Conservation (phyloP, 1,140 invertebrate genomes). For the Nasonia longicornis region DNA sequence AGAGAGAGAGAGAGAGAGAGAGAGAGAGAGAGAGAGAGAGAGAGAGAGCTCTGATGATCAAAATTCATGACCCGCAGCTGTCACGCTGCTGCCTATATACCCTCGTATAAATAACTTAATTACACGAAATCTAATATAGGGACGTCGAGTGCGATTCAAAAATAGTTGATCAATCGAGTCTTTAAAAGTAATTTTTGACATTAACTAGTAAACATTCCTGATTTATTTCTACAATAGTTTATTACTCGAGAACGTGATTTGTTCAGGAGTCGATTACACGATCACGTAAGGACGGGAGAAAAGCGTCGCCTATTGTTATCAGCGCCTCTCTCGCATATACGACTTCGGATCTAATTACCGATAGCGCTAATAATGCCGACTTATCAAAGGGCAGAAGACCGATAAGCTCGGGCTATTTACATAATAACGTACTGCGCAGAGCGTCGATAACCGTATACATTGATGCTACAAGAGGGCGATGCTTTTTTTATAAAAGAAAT, state of each 20-base stretch:
- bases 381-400: background rate
- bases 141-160: slow-evolving; percentile 18
- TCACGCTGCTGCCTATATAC: background rate
- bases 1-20: no score
- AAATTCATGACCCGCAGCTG: slow-evolving; percentile 45
- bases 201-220: background rate
- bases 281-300: background rate
- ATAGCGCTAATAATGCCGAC: slow-evolving; percentile 41
- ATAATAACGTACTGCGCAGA: slow-evolving; percentile 38
- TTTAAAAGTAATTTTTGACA: background rate
- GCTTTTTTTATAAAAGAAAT: background rate
- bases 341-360: slow-evolving; percentile 44
- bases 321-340: background rate
- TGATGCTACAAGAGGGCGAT: background rate
- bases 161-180: slow-evolving; percentile 12
- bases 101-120: slow-evolving; percentile 41
- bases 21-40: background rate
- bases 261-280: no score
- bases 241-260: no score
- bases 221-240: no score
- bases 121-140: background rate
- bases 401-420: slow-evolving; percentile 39
- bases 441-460: slow-evolving; percentile 8
- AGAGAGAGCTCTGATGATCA: slow-evolving; percentile 6
- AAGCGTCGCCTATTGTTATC: background rate